These are phyloP conservation scores for Mugil cephalus DNA, from an alignment of 2,113 vertebrate genomes.

Conservation along the genomic window DNA sequence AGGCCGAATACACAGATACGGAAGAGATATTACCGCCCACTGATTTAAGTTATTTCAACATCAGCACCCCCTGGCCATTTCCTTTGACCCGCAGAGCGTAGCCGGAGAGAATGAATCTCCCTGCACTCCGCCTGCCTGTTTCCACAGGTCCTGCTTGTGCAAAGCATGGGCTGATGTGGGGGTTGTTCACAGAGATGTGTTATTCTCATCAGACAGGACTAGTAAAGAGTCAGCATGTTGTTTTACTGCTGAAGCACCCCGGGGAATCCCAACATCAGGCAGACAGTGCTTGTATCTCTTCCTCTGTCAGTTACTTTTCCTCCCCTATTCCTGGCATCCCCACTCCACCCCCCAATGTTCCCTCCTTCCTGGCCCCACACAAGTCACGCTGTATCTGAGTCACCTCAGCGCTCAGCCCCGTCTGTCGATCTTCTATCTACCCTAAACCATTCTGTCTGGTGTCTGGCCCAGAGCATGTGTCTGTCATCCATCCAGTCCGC, in stretches of 20 bases:
- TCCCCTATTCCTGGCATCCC: conserved; percentile 68
- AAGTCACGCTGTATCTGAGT: conserved; percentile 60
- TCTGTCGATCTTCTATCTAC: conserved; percentile 49
- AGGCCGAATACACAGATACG: neutral
- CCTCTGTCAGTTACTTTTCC: conserved; percentile 69
- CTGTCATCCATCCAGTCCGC: conserved; percentile 53
- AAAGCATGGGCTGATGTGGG: conserved; percentile 50
- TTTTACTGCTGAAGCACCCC: conserved; percentile 77
- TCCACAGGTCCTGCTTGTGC: conserved; percentile 54
- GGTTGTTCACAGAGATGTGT: conserved; percentile 75
- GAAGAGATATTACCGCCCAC: conserved; percentile 38
- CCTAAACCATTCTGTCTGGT: conserved; percentile 39
- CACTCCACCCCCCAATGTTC: conserved; percentile 43
- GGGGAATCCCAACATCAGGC: conserved; percentile 71
- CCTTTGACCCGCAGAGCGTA: conserved; percentile 40
- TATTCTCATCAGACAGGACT: conserved; percentile 81
- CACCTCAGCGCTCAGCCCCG: conserved; percentile 43
- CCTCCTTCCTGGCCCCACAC: conserved; percentile 51
- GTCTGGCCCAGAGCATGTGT: conserved; percentile 41
- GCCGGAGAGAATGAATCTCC: conserved; percentile 38
- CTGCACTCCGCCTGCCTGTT: conserved; percentile 38
- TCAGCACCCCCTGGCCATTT: conserved; percentile 43
- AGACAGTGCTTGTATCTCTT: conserved; percentile 76
- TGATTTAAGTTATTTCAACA: conserved; percentile 54
- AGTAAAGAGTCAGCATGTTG: conserved; percentile 80